Percentiles rank a stretch among this genome's conserved stretches.
These are phyloP conservation scores for Drosophila micromelanica DNA, from an alignment of 1,140 invertebrate genomes.

Conservation along the genomic window DNA sequence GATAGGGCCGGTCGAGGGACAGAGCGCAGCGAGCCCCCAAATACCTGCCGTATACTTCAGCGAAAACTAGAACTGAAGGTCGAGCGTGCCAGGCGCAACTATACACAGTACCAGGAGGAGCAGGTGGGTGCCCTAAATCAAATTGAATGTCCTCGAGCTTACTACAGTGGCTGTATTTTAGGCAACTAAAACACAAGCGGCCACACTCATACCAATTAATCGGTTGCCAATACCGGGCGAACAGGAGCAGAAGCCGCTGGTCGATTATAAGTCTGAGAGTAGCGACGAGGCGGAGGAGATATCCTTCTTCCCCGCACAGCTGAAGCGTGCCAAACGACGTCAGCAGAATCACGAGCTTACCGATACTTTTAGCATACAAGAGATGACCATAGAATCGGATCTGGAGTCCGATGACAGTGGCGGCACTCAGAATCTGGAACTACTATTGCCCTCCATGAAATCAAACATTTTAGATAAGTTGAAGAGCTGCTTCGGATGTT, in stretches of 20 bases:
- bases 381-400: constrained; percentile 83
- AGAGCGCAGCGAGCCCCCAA: constrained; percentile 70
- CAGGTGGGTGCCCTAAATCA: constrained; percentile 51
- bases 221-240: constrained; percentile 79
- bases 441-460: constrained; percentile 77
- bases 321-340: constrained; percentile 69
- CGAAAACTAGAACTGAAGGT: constrained; percentile 83
- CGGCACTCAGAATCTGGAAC: constrained; percentile 79
- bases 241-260: constrained; percentile 76
- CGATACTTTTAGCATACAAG: constrained; percentile 84
- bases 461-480: constrained; percentile 73
- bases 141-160: background rate
- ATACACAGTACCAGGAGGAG: constrained; percentile 79
- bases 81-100: constrained; percentile 81
- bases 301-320: constrained; percentile 77
- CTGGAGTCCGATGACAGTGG: constrained; percentile 80
- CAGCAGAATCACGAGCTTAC: constrained; percentile 72
- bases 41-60: constrained; percentile 83
- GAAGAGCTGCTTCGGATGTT: constrained; percentile 75
- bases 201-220: constrained; percentile 81
- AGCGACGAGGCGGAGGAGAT: constrained; percentile 82
- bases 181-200: constrained; percentile 78
- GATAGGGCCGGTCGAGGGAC: constrained; percentile 41
- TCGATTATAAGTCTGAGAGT: constrained; percentile 83
- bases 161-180: constrained; percentile 17